A percentile compares a stretch with the other conserved stretches of the same genome.
Conservation (phyloP, 2,797 vertebrate genomes). For the Calcarius lapponicus region DNA sequence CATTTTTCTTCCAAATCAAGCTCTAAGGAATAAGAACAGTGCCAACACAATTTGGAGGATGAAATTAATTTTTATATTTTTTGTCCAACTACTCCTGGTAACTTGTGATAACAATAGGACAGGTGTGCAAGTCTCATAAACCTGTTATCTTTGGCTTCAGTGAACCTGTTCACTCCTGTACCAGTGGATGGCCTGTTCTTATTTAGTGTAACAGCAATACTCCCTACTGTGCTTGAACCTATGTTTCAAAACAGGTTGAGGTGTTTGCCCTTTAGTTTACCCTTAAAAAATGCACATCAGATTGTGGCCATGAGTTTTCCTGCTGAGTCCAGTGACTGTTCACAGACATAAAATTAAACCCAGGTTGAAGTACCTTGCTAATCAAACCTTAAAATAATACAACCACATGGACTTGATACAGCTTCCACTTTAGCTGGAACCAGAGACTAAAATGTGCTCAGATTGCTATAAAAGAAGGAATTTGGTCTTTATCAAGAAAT, state of each 20-base stretch:
- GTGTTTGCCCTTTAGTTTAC: neutral
- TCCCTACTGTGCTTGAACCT: neutral
- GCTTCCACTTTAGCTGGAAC: neutral
- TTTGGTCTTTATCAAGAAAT: slow-evolving; percentile 8
- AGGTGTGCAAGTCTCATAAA: neutral
- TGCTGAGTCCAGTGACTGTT: neutral
- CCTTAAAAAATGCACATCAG: neutral
- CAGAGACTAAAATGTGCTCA: neutral
- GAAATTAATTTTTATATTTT: neutral
- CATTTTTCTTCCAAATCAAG: neutral
- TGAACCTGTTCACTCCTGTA: neutral
- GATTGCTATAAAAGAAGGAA: neutral
- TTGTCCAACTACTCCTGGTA: neutral
- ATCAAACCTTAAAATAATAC: slow-evolving; percentile 6
- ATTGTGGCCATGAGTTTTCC: neutral
- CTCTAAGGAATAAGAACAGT: neutral
- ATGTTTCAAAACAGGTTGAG: neutral
- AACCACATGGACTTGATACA: neutral
- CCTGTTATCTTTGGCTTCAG: neutral
- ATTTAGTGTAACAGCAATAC: neutral
- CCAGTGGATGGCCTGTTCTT: neutral
- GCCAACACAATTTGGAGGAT: neutral
- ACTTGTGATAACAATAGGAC: neutral
- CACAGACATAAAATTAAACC: slow-evolving; percentile 12
- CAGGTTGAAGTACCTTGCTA: neutral